Base-by-base conservation (phyloP, 2,888 invertebrate genomes). In the Apodemia duryi region DNA sequence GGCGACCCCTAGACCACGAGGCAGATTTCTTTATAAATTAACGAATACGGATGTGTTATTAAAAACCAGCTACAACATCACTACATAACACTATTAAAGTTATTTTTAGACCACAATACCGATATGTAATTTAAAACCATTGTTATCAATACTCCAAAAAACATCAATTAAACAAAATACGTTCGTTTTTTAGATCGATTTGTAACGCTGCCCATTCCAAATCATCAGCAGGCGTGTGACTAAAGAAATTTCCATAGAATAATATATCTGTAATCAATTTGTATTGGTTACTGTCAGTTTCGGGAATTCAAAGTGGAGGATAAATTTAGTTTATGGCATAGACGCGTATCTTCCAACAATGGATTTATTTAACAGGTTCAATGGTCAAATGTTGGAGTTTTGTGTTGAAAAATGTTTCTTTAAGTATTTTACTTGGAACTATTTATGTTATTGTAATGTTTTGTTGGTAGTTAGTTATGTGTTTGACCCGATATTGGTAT, bases 251-350 rank as follows among this genome's bases (percentile, higher is more conserved):
- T 70, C 66, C 74, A 69, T 65, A 73, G 69, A 71, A 32, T 63
- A 63, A 35, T 54, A 68, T 76, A 73, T 73, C 68, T 70, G 64
- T 73, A 78, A 82, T 82, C 81, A 76, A 82, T 81, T 83, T 70
- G 77, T 71, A 72, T 76, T 76, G 81, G 79, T 80, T 77, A 81
- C 81, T 75, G 80, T 74, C 70, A 73, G 29, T 54, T 54, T 54
- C 54, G 54, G 54, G 29, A 54, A 54, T 54, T 54, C 54, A 54
- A 54, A 54, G 29, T 54, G 29, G 43, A 54, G 54, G 54, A 52
- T 65, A 69, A 71, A 73, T 73, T 71, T 70, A 65, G 69, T 71
- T 70, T 72, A 70, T 70, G 64, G 70, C 70, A 67, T 62, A 54
- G 29, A 29, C 54, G 28, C 54, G 54, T 54, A 54, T 54, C 54